Evolutionary conservation across 2,797 vertebrate species (phyloP), one percentile per base, ranked within the genome.

Genomic region (Champsocephalus esox): DNA sequence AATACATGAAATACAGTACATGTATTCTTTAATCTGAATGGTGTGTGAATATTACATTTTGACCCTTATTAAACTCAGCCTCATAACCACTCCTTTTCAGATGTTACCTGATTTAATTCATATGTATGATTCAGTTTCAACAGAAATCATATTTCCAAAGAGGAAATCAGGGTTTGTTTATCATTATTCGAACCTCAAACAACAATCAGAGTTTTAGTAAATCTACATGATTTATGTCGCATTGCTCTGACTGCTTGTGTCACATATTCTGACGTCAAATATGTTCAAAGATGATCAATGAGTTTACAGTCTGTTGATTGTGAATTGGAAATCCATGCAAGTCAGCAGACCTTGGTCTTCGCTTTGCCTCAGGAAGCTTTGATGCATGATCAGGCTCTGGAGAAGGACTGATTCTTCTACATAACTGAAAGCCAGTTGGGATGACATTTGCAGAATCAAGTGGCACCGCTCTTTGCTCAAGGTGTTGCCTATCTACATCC

Each of bases 321-420:
- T 66, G 71, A 82, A 83, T 80, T 74, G 61, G 51, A 79, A 85
- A 73, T 84, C 72, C 49, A 69, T 74, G 52, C 51, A 54, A 73
- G 84, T 75, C 71, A 82, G 77, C 80, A 81, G 77, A 77, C 72
- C 75, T 75, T 60, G 81, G 70, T 68, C 38, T 81, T 92, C 82
- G 71, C 65, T 49, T 78, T 75, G 78, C 79, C 77, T 77, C 44
- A 12, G 79, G 77, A 69, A 68, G 66, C 77, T 82, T 73, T 85
- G 68, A 81, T 84, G 78, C 73, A 64, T 78, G 54, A 81, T 82
- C 64, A 70, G 68, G 57, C 66, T 82, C 75, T 87, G 87, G 76
- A 84, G 80, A 86, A 86, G 70, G 63, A 65, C 68, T 79, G 38
- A 66, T 28, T 70, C 51, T 28, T 74, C 86, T 68, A 52, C 58